phyloP scores from a whole-genome alignment of 1,140 invertebrate species.

The Drosophila funebris region DNA sequence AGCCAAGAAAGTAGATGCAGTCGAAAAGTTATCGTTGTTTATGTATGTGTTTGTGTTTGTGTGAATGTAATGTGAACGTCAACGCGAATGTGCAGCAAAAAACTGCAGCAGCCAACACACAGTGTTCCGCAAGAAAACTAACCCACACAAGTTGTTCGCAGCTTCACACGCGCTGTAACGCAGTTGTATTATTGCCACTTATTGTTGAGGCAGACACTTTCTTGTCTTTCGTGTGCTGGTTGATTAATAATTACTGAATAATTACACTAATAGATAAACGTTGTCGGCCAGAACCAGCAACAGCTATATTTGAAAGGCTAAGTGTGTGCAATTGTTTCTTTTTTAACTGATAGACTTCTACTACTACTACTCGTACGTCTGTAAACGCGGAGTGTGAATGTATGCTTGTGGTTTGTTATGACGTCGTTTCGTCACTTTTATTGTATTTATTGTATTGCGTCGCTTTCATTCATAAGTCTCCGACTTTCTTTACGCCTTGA shows the following conservation, averaged over 20 bases:
- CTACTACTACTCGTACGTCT: not conserved
- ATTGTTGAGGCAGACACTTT: constrained; percentile 6
- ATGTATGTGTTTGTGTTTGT: constrained; percentile 8
- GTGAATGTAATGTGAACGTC: constrained; percentile 1
- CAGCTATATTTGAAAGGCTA: not conserved
- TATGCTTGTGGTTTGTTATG: constrained; percentile 18
- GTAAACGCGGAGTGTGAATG: not conserved
- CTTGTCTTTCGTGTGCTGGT: constrained; percentile 8
- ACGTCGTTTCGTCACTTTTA: not conserved
- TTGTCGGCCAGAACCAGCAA: not conserved
- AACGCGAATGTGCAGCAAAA: constrained; percentile 24
- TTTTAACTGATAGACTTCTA: not conserved
- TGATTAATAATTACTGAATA: constrained; percentile 30
- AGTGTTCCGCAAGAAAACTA: constrained; percentile 12
- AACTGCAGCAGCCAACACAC: not conserved
- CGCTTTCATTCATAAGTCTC: constrained; percentile 56
- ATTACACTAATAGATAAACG: constrained; percentile 24
- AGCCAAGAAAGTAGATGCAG: constrained; percentile 13
- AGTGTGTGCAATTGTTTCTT: not conserved
- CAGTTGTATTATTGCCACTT: constrained; percentile 23
- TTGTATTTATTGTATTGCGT: constrained; percentile 23
- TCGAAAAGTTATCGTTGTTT: constrained; percentile 21
- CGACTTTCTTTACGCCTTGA: constrained; percentile 18
- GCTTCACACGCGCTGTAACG: constrained; percentile 19
- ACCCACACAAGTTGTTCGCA: constrained; percentile 28